Conservation (phyloP, 2,888 invertebrate genomes). For the Idaea straminata region DNA sequence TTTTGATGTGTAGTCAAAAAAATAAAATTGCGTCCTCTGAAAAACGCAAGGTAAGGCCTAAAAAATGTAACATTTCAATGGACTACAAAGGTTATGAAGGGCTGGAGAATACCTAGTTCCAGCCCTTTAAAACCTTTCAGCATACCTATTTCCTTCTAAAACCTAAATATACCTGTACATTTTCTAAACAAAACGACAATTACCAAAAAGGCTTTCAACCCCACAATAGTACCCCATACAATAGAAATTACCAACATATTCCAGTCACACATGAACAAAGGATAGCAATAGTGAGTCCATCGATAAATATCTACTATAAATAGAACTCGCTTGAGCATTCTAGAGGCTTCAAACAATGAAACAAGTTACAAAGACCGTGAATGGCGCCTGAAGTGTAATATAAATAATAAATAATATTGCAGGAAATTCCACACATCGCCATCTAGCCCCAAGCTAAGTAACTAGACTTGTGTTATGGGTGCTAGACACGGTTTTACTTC, state of each 20-base stretch:
- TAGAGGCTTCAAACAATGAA: constrained; percentile 48
- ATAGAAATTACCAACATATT: constrained; percentile 13
- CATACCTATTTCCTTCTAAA: background rate
- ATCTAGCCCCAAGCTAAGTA: too few relatives aligned
- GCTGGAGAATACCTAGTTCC: background rate
- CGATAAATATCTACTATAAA: constrained; percentile 44
- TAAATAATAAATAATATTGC: too few relatives aligned
- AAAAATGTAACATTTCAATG: too few relatives aligned
- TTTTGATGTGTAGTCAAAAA: too few relatives aligned
- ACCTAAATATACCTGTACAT: background rate
- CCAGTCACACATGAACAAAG: constrained; percentile 34
- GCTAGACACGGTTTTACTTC: too few relatives aligned
- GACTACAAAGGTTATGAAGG: too few relatives aligned
- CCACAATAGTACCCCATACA: constrained; percentile 4
- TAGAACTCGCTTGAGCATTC: constrained; percentile 41
- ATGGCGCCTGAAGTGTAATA: constrained; percentile 18
- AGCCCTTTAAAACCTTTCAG: background rate
- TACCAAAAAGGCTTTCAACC: background rate
- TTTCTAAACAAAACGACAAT: background rate
- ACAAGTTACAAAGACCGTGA: constrained; percentile 18
- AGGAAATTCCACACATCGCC: too few relatives aligned
- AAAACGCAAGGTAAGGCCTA: too few relatives aligned
- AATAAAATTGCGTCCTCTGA: too few relatives aligned
- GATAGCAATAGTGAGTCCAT: constrained; percentile 29
- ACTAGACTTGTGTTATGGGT: too few relatives aligned